phyloP scores from a whole-genome alignment of 2,113 vertebrate species.

The Chrysochloris asiatica region DNA sequence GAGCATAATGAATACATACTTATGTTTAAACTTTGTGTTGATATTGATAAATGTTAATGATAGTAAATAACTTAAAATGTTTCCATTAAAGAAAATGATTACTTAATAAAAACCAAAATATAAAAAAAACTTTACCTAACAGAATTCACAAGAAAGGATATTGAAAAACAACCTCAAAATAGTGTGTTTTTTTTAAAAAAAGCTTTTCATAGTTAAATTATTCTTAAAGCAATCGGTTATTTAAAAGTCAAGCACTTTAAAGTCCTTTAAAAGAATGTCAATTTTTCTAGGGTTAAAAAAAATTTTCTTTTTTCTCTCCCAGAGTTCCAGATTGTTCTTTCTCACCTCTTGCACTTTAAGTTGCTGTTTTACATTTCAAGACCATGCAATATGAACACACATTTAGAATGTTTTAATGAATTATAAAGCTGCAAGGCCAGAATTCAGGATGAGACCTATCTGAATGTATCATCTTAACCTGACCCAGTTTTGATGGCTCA shows the following conservation, averaged over 20 bases:
- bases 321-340: background rate
- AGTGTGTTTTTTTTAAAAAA: background rate
- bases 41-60: constrained; percentile 7
- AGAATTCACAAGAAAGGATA: background rate
- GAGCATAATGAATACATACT: background rate
- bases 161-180: constrained; percentile 40
- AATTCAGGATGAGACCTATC: constrained; percentile 40
- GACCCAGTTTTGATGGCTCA: constrained; percentile 16
- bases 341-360: background rate
- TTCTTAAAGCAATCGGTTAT: constrained; percentile 13
- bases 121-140: background rate
- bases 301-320: background rate
- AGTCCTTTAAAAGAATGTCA: constrained; percentile 20
- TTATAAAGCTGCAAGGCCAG: background rate
- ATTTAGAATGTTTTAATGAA: constrained; percentile 26
- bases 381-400: background rate
- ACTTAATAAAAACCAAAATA: background rate
- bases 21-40: constrained; percentile 1
- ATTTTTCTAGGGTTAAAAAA: background rate
- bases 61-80: constrained; percentile 28
- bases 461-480: constrained; percentile 34
- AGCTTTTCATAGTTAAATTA: background rate
- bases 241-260: background rate
- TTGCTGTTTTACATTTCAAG: background rate
- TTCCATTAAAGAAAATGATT: background rate